phyloP scores from a whole-genome alignment of 2,888 invertebrate species.

The Tetropium fuscum region DNA sequence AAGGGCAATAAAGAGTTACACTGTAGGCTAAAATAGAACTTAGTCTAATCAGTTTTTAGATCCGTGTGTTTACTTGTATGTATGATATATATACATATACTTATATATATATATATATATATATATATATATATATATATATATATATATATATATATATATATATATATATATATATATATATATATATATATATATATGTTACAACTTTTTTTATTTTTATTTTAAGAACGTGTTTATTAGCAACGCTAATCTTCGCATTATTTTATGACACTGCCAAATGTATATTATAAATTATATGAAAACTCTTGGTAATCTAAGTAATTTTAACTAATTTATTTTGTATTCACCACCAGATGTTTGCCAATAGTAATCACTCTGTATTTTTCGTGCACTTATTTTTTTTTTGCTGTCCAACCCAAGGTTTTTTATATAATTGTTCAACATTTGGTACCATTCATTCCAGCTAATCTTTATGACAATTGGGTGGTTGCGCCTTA shows the following conservation, averaged over 20 bases:
- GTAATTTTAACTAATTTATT: slow-evolving; percentile 9
- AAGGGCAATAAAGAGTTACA: slow-evolving; percentile 59
- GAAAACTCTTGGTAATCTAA: slow-evolving; percentile 37
- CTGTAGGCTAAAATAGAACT: slow-evolving; percentile 58
- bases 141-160: no score
- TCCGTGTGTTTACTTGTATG: slow-evolving; percentile 57
- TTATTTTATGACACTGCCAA: slow-evolving; percentile 53
- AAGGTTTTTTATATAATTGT: slow-evolving; percentile 51
- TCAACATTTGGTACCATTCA: slow-evolving; percentile 56
- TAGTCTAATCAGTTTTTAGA: slow-evolving; percentile 58
- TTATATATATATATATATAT: no score
- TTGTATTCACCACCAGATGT: background rate
- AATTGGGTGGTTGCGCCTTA: slow-evolving; percentile 46
- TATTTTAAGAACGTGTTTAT: slow-evolving; percentile 50
- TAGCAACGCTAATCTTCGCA: slow-evolving; percentile 50
- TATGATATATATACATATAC: slow-evolving; percentile 52
- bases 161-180: no score
- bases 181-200: no score
- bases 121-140: slow-evolving; percentile 22
- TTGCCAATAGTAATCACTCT: background rate
- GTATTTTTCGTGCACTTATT: slow-evolving; percentile 7
- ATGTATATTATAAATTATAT: slow-evolving; percentile 44
- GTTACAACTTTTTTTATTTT: slow-evolving; percentile 47
- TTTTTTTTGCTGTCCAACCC: slow-evolving; percentile 23
- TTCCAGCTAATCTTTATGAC: slow-evolving; percentile 55